phyloP scores from a whole-genome alignment of 2,888 invertebrate species.

The Ichneumoninae sp. region DNA sequence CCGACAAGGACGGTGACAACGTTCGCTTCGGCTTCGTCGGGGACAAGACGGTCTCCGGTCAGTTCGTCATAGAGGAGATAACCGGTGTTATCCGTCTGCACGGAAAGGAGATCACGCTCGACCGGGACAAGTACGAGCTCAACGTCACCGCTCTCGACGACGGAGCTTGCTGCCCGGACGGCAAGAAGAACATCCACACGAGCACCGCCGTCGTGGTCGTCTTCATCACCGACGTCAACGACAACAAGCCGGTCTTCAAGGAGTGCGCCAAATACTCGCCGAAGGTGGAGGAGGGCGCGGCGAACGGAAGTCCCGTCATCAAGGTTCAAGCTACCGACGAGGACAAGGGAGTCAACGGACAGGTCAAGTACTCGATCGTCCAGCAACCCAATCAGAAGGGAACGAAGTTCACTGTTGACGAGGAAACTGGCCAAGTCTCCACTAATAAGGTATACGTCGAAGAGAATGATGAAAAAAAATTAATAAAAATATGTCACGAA shows the following conservation, averaged over 20 bases:
- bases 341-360: constrained; percentile 98
- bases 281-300: constrained; percentile 97
- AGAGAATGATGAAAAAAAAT: background rate
- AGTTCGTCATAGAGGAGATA: constrained; percentile 97
- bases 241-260: constrained; percentile 98
- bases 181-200: constrained; percentile 94
- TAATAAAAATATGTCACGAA: no score
- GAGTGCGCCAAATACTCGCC: constrained; percentile 97
- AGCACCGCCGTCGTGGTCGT: constrained; percentile 98
- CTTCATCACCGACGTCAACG: constrained; percentile 98
- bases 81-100: constrained; percentile 97
- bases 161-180: constrained; percentile 97
- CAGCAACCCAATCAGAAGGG: constrained; percentile 98
- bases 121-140: constrained; percentile 97
- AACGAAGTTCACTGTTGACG: constrained; percentile 97
- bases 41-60: constrained; percentile 95
- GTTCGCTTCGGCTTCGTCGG: constrained; percentile 96
- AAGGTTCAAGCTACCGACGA: constrained; percentile 97
- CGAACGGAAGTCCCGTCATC: constrained; percentile 96
- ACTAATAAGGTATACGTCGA: constrained; percentile 90
- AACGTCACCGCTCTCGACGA: constrained; percentile 99
- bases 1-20: constrained; percentile 98
- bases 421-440: constrained; percentile 97
- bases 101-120: constrained; percentile 93
- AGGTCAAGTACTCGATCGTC: constrained; percentile 98